Percentiles rank a stretch among this genome's conserved stretches.
These are phyloP conservation scores for Nomada hirtipes DNA, from an alignment of 2,888 invertebrate genomes.

Conservation along the genomic window DNA sequence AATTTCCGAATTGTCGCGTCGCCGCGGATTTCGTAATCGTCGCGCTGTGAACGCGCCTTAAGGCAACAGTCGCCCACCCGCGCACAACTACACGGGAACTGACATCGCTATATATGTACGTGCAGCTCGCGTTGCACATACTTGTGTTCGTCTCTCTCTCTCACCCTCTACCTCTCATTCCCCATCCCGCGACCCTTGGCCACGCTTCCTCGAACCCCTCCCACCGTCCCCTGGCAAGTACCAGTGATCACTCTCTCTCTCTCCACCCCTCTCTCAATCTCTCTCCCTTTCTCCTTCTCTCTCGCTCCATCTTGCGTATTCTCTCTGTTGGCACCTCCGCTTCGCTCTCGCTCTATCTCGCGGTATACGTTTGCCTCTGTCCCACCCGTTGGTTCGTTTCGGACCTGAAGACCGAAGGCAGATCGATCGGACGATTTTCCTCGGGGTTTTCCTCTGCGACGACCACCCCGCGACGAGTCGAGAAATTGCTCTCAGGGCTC, in stretches of 20 bases:
- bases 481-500: constrained; percentile 78
- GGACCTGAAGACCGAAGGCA: constrained; percentile 83
- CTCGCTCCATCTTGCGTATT: constrained; percentile 26
- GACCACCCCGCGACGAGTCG: constrained; percentile 81
- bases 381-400: constrained; percentile 74
- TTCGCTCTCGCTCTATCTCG: constrained; percentile 30
- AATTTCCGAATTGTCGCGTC: constrained; percentile 17
- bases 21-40: constrained; percentile 19
- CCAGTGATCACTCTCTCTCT: constrained; percentile 51
- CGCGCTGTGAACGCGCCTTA: constrained; percentile 77
- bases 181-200: constrained; percentile 36
- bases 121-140: constrained; percentile 75
- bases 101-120: constrained; percentile 72
- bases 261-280: constrained; percentile 38
- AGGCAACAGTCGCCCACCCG: constrained; percentile 79
- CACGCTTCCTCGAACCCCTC: constrained; percentile 50
- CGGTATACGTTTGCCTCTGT: constrained; percentile 44
- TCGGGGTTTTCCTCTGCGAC: constrained; percentile 82
- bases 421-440: constrained; percentile 84
- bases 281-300: constrained; percentile 30
- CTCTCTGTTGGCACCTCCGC: constrained; percentile 48
- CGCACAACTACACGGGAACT: constrained; percentile 73
- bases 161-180: constrained; percentile 44
- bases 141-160: constrained; percentile 72
- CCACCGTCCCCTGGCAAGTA: constrained; percentile 53